Conservation (phyloP, 2,113 vertebrate species). For the Etia nguti region DNA sequence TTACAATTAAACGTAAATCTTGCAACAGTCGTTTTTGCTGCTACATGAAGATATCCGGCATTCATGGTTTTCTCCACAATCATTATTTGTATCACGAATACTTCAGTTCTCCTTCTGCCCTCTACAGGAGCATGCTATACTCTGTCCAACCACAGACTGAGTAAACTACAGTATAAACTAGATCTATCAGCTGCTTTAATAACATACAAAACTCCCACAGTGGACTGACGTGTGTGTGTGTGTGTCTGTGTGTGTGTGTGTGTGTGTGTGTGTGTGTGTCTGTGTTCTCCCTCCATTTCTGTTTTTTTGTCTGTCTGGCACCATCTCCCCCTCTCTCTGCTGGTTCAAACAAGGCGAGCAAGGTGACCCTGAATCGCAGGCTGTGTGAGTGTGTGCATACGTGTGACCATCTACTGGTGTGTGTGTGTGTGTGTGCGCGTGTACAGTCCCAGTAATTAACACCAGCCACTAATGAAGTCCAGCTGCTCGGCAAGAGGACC, state of each 20-base stretch:
- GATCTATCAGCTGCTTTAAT: constrained; percentile 16
- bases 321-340: constrained; percentile 53
- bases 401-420: constrained; percentile 67
- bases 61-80: not conserved
- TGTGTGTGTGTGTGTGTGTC: not conserved
- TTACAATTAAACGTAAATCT: not conserved
- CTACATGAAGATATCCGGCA: no score
- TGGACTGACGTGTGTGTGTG: not conserved
- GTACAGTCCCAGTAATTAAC: constrained; percentile 93
- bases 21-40: not conserved
- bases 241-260: not conserved
- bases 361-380: constrained; percentile 68
- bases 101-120: not conserved
- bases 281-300: constrained; percentile 26
- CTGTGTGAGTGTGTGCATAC: constrained; percentile 35
- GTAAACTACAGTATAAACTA: not conserved
- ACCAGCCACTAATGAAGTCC: constrained; percentile 96
- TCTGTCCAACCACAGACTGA: not conserved
- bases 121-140: not conserved
- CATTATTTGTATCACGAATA: not conserved
- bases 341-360: constrained; percentile 59
- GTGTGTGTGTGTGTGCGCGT: constrained; percentile 33
- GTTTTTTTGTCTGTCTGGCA: constrained; percentile 70
- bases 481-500: constrained; percentile 85
- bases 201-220: constrained; percentile 25